Evolutionary conservation across 2,113 vertebrate species (phyloP).

Genomic region (Myotis lucifugus): DNA sequence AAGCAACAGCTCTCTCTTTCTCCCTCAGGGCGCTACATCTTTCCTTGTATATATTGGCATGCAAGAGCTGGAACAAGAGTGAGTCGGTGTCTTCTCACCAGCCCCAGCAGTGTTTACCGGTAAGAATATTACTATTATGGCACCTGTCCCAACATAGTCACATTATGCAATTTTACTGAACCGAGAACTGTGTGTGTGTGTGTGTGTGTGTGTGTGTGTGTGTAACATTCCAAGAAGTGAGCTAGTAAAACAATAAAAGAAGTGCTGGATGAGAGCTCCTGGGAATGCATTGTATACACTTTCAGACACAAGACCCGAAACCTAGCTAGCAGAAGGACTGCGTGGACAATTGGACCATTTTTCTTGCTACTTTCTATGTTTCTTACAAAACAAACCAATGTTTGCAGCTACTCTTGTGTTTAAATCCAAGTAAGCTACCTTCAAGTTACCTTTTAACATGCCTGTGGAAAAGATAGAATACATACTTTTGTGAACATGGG

Average conservation of each 20-base stretch:
- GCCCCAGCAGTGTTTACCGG: slow-evolving; percentile 9
- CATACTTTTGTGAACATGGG: neutral
- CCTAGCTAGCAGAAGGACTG: neutral
- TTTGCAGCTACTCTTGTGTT: neutral
- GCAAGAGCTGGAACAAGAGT: neutral
- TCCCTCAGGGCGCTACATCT: neutral
- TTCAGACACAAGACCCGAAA: neutral
- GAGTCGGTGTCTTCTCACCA: neutral
- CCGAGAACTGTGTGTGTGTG: neutral
- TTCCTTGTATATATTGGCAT: slow-evolving; percentile 25
- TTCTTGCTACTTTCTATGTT: neutral
- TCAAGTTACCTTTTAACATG: neutral
- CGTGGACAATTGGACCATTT: neutral
- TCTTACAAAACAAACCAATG: neutral
- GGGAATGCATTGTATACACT: neutral
- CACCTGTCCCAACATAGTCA: neutral
- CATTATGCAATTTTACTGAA: neutral
- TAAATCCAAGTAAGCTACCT: neutral
- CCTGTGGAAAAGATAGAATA: neutral
- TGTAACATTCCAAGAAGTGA: slow-evolving; percentile 27
- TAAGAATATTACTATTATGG: neutral
- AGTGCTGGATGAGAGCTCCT: neutral
- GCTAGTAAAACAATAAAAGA: neutral
- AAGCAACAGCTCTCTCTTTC: neutral
- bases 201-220: neutral